Evolutionary conservation across 2,113 vertebrate genomes (phyloP).

Genomic region (Falco punctatus): DNA sequence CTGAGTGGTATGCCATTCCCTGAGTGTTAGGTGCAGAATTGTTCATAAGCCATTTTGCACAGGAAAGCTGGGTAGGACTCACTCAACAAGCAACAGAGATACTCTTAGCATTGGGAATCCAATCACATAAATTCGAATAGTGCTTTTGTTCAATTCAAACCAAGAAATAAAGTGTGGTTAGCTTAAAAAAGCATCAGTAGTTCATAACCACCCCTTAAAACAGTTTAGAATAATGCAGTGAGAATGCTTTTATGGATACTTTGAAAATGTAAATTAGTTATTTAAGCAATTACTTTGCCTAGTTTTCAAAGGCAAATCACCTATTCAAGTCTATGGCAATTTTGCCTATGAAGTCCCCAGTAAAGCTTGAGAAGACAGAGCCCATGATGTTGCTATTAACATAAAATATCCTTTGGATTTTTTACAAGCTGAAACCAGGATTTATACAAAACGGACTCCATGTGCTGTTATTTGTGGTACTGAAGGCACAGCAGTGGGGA

Average conservation of each 20-base stretch:
- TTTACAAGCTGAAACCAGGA: not conserved
- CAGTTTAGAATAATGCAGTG: not conserved
- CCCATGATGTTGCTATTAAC: conserved; percentile 35
- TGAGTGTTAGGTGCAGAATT: not conserved
- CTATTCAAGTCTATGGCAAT: not conserved
- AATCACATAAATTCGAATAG: not conserved
- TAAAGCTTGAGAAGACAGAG: not conserved
- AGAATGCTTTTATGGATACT: not conserved
- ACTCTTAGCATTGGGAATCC: not conserved
- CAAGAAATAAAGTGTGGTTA: not conserved
- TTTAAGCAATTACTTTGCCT: not conserved
- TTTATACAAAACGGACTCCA: conserved; percentile 1
- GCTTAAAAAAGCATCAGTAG: not conserved
- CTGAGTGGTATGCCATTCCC: not conserved
- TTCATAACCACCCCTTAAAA: not conserved
- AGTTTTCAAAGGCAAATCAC: not conserved
- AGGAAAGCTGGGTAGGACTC: not conserved
- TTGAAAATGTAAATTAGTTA: not conserved
- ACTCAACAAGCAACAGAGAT: not conserved
- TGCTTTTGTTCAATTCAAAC: not conserved
- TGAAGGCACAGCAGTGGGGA: not conserved
- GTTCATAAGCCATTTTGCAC: not conserved
- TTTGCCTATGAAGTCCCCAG: not conserved
- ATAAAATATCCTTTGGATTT: conserved; percentile 12
- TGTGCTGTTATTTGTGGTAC: not conserved